phyloP scores from a whole-genome alignment of 1,140 invertebrate genomes.

The Hyles vespertilio region DNA sequence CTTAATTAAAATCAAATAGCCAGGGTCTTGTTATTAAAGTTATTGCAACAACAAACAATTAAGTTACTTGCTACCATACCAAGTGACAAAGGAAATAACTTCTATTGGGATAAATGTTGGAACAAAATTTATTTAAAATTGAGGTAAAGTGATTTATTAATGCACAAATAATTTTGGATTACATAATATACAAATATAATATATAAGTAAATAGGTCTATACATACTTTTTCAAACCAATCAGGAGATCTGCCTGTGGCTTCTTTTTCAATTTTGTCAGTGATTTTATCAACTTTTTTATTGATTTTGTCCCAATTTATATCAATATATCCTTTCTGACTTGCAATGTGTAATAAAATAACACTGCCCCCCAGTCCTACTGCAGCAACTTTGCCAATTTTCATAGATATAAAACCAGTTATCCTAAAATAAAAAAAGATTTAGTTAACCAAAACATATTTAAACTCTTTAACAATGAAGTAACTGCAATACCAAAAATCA shows the following conservation, averaged over 20 bases:
- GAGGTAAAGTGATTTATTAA: too few relatives aligned
- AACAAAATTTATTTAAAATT: too few relatives aligned
- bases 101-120: too few relatives aligned
- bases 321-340: constrained; percentile 95
- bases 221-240: constrained; percentile 87
- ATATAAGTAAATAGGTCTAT: constrained; percentile 6
- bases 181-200: constrained; percentile 1
- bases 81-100: too few relatives aligned
- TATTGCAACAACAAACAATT: too few relatives aligned
- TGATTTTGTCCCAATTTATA: constrained; percentile 92
- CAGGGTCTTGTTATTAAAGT: too few relatives aligned
- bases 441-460: too few relatives aligned
- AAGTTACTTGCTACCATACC: too few relatives aligned
- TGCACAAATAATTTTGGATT: not conserved
- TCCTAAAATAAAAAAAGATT: constrained; percentile 76
- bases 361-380: constrained; percentile 90
- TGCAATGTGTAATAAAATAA: constrained; percentile 92
- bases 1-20: too few relatives aligned
- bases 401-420: constrained; percentile 92
- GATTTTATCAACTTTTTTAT: constrained; percentile 87
- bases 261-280: constrained; percentile 87
- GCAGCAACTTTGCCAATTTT: constrained; percentile 95
- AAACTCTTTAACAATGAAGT: too few relatives aligned
- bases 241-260: constrained; percentile 82
- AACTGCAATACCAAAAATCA: too few relatives aligned